Percentiles rank a stretch among this genome's conserved stretches.
These are phyloP conservation scores for Chamaetylas fuelleborni DNA, from an alignment of 2,113 vertebrate species.

Conservation along the genomic window DNA sequence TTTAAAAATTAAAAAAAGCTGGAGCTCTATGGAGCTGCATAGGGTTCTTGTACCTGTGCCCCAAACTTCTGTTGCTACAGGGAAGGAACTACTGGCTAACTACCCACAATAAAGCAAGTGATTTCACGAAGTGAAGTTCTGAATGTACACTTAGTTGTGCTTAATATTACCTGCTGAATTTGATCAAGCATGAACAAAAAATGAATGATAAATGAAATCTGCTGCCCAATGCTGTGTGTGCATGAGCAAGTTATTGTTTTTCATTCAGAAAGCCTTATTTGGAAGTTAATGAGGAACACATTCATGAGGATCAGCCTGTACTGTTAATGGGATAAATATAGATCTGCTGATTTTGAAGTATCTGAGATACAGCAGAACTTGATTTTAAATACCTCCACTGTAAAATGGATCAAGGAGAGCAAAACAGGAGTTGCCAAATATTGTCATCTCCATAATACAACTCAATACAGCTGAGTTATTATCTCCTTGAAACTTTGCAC, in stretches of 20 bases:
- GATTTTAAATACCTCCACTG: not conserved
- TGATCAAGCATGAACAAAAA: not conserved
- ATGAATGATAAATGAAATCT: not conserved
- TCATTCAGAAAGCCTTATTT: constrained; percentile 48
- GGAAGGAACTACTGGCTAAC: not conserved
- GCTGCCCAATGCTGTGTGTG: fast-evolving
- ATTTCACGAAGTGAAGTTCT: not conserved
- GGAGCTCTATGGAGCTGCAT: not conserved
- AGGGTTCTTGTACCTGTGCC: not conserved
- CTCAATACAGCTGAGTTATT: not conserved
- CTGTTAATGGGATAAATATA: constrained; percentile 47
- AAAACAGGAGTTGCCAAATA: not conserved
- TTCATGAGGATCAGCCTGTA: constrained; percentile 1
- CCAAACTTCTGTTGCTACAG: not conserved
- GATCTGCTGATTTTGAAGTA: constrained; percentile 45
- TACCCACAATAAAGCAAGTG: not conserved
- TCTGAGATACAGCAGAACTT: not conserved
- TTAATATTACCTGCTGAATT: not conserved
- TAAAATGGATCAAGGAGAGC: not conserved
- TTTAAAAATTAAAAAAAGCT: not conserved
- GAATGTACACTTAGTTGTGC: not conserved
- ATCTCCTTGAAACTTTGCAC: not conserved
- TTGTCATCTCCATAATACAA: not conserved
- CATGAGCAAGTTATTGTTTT: not conserved
- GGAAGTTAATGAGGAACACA: constrained; percentile 18